Percentiles rank a stretch among this genome's conserved stretches.
These are phyloP conservation scores for Epicampocera succincta DNA, from an alignment of 2,888 invertebrate species.

Conservation along the genomic window DNA sequence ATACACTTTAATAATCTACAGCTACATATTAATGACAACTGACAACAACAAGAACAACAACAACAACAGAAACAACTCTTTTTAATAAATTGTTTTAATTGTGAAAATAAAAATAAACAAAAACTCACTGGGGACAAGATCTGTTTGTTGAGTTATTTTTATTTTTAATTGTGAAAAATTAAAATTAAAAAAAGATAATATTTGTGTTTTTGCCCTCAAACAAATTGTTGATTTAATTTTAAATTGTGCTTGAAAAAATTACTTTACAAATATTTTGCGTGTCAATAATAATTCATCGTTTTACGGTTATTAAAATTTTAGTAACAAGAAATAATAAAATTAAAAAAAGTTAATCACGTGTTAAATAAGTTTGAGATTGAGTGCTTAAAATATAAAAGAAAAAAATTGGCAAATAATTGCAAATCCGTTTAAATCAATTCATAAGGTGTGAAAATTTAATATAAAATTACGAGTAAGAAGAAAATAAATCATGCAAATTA, in stretches of 20 bases:
- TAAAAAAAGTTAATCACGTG: constrained; percentile 37
- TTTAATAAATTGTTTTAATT: constrained; percentile 8
- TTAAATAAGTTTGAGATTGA: background rate
- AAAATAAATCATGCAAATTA: constrained; percentile 4
- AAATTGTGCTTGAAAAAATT: constrained; percentile 13
- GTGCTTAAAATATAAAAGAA: constrained; percentile 16
- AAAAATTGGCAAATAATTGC: background rate
- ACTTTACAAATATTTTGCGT: constrained; percentile 46
- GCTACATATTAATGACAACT: constrained; percentile 4
- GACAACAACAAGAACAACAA: too few species aligned
- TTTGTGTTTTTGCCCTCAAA: constrained; percentile 29
- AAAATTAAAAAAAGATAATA: constrained; percentile 27
- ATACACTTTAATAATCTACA: constrained; percentile 17
- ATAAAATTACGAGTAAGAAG: constrained; percentile 30
- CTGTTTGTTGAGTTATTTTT: constrained; percentile 17
- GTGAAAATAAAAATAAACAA: constrained; percentile 29
- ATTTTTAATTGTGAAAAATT: constrained; percentile 22
- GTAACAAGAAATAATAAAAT: constrained; percentile 34
- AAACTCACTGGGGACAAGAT: background rate
- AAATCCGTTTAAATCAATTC: constrained; percentile 31
- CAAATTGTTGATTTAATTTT: constrained; percentile 29
- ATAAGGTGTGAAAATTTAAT: constrained; percentile 51
- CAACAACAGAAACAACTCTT: constrained; percentile 28
- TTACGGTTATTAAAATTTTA: constrained; percentile 58
- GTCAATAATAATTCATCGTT: constrained; percentile 40